Percentiles rank a stretch among this genome's conserved stretches.
Conservation (phyloP, 1,140 invertebrate species). For the Pantala flavescens region DNA sequence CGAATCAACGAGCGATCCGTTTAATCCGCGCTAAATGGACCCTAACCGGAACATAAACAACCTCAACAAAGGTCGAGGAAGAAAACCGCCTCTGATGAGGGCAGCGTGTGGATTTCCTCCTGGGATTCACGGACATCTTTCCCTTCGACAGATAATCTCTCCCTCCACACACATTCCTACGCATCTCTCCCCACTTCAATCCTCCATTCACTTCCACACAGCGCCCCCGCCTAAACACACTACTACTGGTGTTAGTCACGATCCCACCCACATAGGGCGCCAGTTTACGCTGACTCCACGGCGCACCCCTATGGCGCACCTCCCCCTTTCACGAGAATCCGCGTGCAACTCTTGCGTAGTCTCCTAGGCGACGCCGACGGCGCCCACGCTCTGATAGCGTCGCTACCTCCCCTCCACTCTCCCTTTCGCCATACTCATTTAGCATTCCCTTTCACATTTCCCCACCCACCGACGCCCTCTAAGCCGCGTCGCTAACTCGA, state of each 20-base stretch:
- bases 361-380: neutral
- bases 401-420: neutral
- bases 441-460: slow-evolving; percentile 1
- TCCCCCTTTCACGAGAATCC: neutral
- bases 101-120: too few species aligned
- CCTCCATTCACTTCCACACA: slow-evolving; percentile 24
- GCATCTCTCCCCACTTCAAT: slow-evolving; percentile 20
- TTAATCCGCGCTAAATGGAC: too few species aligned
- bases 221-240: slow-evolving; percentile 16
- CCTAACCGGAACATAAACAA: too few species aligned
- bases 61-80: too few species aligned
- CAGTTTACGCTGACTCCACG: neutral
- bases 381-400: slow-evolving; percentile 1
- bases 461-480: neutral
- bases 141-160: slow-evolving; percentile 12
- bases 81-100: too few species aligned
- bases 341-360: slow-evolving; percentile 1
- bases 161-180: slow-evolving; percentile 19
- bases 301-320: neutral
- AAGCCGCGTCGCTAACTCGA: slow-evolving; percentile 6
- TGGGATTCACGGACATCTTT: too few species aligned
- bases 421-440: slow-evolving; percentile 4
- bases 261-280: neutral
- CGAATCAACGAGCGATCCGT: too few species aligned
- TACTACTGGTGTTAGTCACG: neutral